Evolutionary conservation across 2,113 vertebrate genomes (phyloP), one percentile per base, ranked within the genome.

Genomic region (Oryzias celebensis): DNA sequence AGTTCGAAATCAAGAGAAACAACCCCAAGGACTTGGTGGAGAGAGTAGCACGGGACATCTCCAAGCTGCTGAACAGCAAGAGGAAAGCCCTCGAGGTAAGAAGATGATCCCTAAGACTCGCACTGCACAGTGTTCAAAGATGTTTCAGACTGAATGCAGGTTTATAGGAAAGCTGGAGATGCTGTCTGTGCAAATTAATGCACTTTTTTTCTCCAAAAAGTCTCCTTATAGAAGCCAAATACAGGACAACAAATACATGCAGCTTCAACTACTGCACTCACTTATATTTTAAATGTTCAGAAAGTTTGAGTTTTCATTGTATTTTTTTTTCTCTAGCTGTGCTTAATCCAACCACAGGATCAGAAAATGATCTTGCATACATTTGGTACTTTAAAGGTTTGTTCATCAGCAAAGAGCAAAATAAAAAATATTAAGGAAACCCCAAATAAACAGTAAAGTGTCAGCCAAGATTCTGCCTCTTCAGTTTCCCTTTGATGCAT

Each of bases 31-130:
- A 95, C 80, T 69, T 99, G 87, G 96, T 99, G 87, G 95, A 98
- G 78, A 92, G 94, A 81, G 97, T 99, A 52, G 94, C 97, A 0
- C 93, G 94, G 47, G 95, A 99, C 89, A 98, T 99, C 0, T 95
- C 97, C 87, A 94, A 89, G 74, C 93, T 99, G 69, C 92, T 99
- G 83, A 94, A 93, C 87, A 96, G 95, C 81, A 99, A 99, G 88
- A 94, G 96, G 81, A 96, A 92, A 89, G 96, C 97, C 66, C 90
- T 99, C 81, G 95, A 98, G 96, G 97, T 99, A 91, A 93, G 93
- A 23, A 8, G 5, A 54, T 7, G 28, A 59, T 36, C 41, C 46
- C 13, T 5, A 23, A 24, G 52, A 26, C 44, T 24, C 18, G 14
- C 22, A 20, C 14, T 45, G 52, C 20, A 31, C 49, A 60, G 14